phyloP scores from a whole-genome alignment of 2,888 invertebrate genomes.

The Phengaris arion region DNA sequence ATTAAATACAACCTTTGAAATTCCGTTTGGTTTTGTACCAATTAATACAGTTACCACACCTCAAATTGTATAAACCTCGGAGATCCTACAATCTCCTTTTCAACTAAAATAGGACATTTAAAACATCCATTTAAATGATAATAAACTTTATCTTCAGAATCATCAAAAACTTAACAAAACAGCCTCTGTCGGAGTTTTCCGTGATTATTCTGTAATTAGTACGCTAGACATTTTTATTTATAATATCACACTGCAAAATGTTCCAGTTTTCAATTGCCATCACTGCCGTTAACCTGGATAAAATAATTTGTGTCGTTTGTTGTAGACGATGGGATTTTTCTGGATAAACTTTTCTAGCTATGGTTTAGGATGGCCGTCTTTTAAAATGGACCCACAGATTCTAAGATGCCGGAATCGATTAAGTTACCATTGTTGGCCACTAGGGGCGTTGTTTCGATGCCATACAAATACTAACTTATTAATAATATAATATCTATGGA shows the following conservation, averaged over 20 bases:
- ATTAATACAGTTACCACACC: slow-evolving; percentile 10
- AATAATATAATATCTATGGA: too few relatives aligned
- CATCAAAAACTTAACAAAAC: neutral
- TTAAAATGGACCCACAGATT: too few relatives aligned
- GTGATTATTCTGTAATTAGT: slow-evolving; percentile 8
- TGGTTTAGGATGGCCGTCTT: too few relatives aligned
- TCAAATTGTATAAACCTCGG: slow-evolving; percentile 7
- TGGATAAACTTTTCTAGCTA: neutral
- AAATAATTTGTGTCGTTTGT: neutral
- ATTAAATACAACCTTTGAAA: slow-evolving; percentile 15
- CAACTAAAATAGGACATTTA: neutral
- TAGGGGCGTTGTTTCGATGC: too few relatives aligned
- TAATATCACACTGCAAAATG: neutral
- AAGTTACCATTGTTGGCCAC: too few relatives aligned
- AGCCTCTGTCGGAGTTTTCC: neutral
- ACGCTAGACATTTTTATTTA: neutral
- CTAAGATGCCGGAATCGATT: too few relatives aligned
- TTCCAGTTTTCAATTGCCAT: slow-evolving; percentile 5
- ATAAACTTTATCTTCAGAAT: neutral
- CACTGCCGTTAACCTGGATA: neutral
- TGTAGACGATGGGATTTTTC: neutral
- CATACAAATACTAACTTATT: too few relatives aligned
- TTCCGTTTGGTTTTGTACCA: slow-evolving; percentile 11
- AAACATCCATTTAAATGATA: neutral
- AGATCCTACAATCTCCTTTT: slow-evolving; percentile 1